A percentile compares a stretch with the other conserved stretches of the same genome.
phyloP scores from a whole-genome alignment of 2,888 invertebrate genomes.

The Saturnia pavonia region DNA sequence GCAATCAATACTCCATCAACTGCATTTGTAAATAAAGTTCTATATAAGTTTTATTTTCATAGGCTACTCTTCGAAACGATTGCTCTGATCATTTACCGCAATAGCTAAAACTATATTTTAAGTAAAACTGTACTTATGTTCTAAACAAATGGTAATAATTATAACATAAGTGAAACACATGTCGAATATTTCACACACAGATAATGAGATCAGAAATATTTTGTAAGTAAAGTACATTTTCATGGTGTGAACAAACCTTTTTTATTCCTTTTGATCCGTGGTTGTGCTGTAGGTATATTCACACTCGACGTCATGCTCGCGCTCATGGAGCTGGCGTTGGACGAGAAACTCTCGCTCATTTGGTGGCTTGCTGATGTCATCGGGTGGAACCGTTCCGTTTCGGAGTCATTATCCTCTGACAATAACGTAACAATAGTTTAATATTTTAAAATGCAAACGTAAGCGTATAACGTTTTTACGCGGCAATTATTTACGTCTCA shows the following conservation, averaged over 20 bases:
- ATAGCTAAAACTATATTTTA: too few species aligned
- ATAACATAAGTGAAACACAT: neutral
- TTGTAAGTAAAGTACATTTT: neutral
- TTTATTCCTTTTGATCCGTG: slow-evolving; percentile 68
- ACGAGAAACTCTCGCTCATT: slow-evolving; percentile 83
- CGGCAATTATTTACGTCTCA: too few species aligned
- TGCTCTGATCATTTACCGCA: too few species aligned
- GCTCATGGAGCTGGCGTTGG: slow-evolving; percentile 86
- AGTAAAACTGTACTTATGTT: too few species aligned
- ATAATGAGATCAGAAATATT: neutral
- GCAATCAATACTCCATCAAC: too few species aligned
- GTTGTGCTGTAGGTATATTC: slow-evolving; percentile 60
- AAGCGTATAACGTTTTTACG: too few species aligned
- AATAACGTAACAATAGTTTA: neutral
- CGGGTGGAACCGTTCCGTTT: slow-evolving; percentile 85
- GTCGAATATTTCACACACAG: neutral
- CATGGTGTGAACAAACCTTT: slow-evolving; percentile 50
- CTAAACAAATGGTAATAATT: neutral
- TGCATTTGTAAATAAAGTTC: too few species aligned
- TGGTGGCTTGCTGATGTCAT: slow-evolving; percentile 81
- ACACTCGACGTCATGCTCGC: slow-evolving; percentile 85
- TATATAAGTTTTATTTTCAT: too few species aligned
- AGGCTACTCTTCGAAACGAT: too few species aligned
- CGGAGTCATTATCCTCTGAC: slow-evolving; percentile 85
- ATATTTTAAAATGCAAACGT: too few species aligned